phyloP scores from a whole-genome alignment of 2,888 invertebrate species.

The Beris morrisii region DNA sequence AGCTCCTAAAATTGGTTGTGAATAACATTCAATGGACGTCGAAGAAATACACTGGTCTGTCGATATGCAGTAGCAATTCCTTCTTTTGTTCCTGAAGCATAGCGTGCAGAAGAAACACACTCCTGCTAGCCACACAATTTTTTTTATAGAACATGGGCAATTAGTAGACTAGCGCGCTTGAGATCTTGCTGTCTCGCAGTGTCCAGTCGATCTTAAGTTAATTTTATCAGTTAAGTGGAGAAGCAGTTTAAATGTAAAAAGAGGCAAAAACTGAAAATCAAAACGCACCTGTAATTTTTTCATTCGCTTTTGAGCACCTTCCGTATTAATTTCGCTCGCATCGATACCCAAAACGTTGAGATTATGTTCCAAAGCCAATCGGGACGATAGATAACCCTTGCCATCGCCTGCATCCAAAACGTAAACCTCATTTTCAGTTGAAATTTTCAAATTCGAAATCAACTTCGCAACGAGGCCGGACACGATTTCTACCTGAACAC shows the following conservation, averaged over 20 bases:
- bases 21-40: too few relatives aligned
- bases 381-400: slow-evolving; percentile 80
- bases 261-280: too few relatives aligned
- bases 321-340: slow-evolving; percentile 67
- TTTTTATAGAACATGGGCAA: too few relatives aligned
- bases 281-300: slow-evolving; percentile 49
- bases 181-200: too few relatives aligned
- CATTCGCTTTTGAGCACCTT: slow-evolving; percentile 64
- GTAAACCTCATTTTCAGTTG: slow-evolving; percentile 46
- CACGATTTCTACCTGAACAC: slow-evolving; percentile 63
- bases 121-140: too few relatives aligned
- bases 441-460: slow-evolving; percentile 43
- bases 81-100: slow-evolving; percentile 22
- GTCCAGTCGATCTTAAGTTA: too few relatives aligned
- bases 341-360: slow-evolving; percentile 82
- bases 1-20: too few relatives aligned
- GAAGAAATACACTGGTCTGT: too few relatives aligned
- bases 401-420: slow-evolving; percentile 88
- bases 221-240: neutral
- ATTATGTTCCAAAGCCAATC: slow-evolving; percentile 68
- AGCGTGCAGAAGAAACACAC: neutral
- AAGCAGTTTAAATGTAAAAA: too few relatives aligned
- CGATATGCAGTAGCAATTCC: too few relatives aligned
- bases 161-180: too few relatives aligned
- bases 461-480: slow-evolving; percentile 64